phyloP scores from a whole-genome alignment of 2,888 invertebrate genomes.

The Pediacus dermestoides region DNA sequence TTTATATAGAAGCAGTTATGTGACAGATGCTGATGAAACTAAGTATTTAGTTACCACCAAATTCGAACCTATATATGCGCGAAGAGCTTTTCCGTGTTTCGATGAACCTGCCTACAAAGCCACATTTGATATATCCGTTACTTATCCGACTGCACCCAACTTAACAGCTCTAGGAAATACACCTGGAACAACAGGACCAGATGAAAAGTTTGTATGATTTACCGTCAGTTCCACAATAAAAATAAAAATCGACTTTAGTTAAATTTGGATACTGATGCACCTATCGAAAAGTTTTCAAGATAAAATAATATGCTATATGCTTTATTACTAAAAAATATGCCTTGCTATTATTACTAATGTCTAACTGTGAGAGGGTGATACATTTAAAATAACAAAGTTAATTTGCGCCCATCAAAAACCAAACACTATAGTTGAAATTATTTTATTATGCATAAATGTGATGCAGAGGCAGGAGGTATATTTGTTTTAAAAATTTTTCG shows the following conservation, averaged over 20 bases:
- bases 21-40: neutral
- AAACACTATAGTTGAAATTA: too few relatives aligned
- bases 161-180: slow-evolving; percentile 35
- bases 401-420: too few relatives aligned
- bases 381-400: too few relatives aligned
- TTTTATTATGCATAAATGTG: too few relatives aligned
- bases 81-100: slow-evolving; percentile 70
- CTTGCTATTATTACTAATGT: too few relatives aligned
- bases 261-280: too few relatives aligned
- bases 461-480: too few relatives aligned
- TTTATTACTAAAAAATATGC: too few relatives aligned
- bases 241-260: neutral
- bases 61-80: slow-evolving; percentile 62
- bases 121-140: slow-evolving; percentile 49
- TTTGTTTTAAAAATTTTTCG: too few relatives aligned
- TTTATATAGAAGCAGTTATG: slow-evolving; percentile 5
- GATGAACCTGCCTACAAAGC: slow-evolving; percentile 69
- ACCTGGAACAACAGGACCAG: neutral
- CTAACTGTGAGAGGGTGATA: too few relatives aligned
- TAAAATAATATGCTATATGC: too few relatives aligned
- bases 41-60: slow-evolving; percentile 58
- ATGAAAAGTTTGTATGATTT: slow-evolving; percentile 6
- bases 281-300: neutral
- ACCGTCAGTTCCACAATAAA: neutral
- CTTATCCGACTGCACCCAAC: slow-evolving; percentile 48